Base-by-base conservation (phyloP, 1,140 invertebrate species). In the Brevipalpus yothersi region DNA sequence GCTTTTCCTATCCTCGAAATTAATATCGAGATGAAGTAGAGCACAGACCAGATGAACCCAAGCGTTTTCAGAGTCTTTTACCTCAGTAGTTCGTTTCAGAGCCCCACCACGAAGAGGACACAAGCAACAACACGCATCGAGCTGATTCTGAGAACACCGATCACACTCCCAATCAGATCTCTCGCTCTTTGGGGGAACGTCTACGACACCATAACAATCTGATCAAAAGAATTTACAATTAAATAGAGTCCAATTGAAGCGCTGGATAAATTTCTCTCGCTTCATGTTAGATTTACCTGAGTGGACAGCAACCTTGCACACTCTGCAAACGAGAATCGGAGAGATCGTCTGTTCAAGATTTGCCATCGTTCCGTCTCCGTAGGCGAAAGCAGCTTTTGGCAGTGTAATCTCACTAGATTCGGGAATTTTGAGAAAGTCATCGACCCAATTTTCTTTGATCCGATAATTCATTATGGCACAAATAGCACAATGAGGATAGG, bases 41-140 rank as follows among this genome's bases (percentile, higher is more conserved):
- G 75, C 72, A 63, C 77, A 79, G 2, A 76, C 61, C 23, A 78
- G 67, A 54, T 79, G 77, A 19, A 72, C 74, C 77, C 77, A 78
- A 8, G 15, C 39, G 39, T 17, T 58, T 17, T 42, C 43, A 5
- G 31, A 31, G 31, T 31, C 31, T 31, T 31, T 31, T 31, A 5
- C 5, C 9, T 45, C 56, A 19, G 41, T 17, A 10, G 77, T 79
- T 21, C 72, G 68, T 65, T 81, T 81, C 39, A 81, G 65, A 9
- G 80, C 78, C 42, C 80, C 80, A 21, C 79, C 78, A 53, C 75
- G 67, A 66, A 80, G 69, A 19, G 72, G 71, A 67, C 79, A 81
- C 53, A 81, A 58, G 62, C 64, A 69, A 63, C 75, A 75, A 31
- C 31, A 8, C 4, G 43, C 40, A 56, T 40, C 56, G 31, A 41